Conservation (phyloP, 2,888 invertebrate genomes). For the Morinoia aosen region DNA sequence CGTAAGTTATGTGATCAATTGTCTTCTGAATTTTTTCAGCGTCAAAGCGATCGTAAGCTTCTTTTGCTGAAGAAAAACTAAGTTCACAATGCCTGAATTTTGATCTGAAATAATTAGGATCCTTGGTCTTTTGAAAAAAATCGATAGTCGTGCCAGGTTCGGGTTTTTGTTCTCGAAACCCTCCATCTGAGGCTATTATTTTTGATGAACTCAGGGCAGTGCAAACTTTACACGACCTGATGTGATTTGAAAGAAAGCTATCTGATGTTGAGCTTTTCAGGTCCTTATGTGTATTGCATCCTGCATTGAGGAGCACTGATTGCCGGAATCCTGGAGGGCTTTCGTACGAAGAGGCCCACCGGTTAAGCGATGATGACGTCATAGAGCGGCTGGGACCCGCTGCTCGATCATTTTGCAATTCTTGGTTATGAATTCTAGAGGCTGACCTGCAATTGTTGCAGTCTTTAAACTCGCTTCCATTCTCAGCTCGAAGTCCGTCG, state of each 20-base stretch:
- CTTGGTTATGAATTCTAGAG: neutral
- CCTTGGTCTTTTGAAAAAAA: neutral
- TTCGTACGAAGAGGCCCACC: slow-evolving; percentile 23
- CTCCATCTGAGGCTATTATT: neutral
- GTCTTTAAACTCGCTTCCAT: neutral
- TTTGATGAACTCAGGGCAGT: neutral
- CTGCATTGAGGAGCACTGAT: neutral
- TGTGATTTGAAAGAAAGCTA: slow-evolving; percentile 10
- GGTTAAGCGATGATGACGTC: neutral
- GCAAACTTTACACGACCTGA: slow-evolving; percentile 44
- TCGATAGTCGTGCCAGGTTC: neutral
- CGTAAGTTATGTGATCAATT: neutral
- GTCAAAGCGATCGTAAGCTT: neutral
- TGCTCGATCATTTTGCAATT: neutral
- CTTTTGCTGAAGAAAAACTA: neutral
- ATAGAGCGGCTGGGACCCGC: neutral
- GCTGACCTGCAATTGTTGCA: slow-evolving; percentile 15
- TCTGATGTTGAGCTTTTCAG: slow-evolving; percentile 22
- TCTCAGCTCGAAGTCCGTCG: neutral
- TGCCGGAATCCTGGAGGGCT: neutral
- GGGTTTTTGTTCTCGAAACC: neutral
- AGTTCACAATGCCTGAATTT: neutral
- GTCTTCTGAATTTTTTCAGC: neutral
- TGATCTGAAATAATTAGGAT: neutral
- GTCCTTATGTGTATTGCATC: neutral